A percentile compares a stretch with the other conserved stretches of the same genome.
phyloP scores from a whole-genome alignment of 2,113 vertebrate species.

The Euleptes europaea region DNA sequence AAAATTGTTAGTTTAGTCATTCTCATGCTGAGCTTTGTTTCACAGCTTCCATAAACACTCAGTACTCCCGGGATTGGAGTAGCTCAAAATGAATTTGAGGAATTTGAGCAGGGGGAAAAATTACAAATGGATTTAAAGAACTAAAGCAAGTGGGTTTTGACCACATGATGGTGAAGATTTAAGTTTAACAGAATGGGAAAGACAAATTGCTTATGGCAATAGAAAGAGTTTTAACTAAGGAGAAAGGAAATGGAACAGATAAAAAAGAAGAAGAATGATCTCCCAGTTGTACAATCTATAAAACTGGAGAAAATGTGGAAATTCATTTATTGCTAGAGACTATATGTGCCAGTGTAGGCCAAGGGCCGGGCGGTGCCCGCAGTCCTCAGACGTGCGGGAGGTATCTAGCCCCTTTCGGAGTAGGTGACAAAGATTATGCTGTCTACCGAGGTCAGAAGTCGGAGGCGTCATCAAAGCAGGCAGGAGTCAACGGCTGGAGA shows the following conservation, averaged over 20 bases:
- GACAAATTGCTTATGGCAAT: neutral
- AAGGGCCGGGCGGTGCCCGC: no score
- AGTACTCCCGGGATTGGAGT: neutral
- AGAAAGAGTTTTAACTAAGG: neutral
- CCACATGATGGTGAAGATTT: neutral
- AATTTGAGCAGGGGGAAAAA: neutral
- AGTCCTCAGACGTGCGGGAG: no score
- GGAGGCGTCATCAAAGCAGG: no score
- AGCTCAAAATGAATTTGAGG: neutral
- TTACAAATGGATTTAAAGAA: neutral
- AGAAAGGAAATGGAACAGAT: conserved; percentile 1
- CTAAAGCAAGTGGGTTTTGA: neutral
- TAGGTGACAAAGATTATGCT: no score
- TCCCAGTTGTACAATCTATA: conserved; percentile 2
- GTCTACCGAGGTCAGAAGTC: no score
- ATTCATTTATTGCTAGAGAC: neutral
- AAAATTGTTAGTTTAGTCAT: conserved; percentile 22
- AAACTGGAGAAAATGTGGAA: neutral
- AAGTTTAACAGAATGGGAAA: neutral
- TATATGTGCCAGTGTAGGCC: no score
- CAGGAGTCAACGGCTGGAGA: no score
- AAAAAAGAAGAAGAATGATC: conserved; percentile 3
- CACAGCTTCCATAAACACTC: neutral
- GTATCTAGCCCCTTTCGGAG: no score
- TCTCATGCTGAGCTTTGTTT: conserved; percentile 2